These are phyloP conservation scores for Chlorops oryzae DNA, from an alignment of 1,140 invertebrate species.

Conservation along the genomic window DNA sequence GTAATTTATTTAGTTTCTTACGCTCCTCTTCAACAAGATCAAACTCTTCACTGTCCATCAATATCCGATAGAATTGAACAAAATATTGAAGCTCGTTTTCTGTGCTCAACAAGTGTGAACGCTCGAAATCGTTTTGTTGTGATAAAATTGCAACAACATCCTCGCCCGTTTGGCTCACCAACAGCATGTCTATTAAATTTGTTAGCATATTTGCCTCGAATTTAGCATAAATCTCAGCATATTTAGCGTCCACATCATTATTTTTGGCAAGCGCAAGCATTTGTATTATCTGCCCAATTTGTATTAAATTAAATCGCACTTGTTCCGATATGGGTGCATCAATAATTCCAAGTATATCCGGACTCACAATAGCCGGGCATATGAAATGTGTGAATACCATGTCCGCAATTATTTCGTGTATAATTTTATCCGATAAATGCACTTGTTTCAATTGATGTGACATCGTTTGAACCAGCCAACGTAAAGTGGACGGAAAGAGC, in stretches of 20 bases:
- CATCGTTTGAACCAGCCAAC: slow-evolving; percentile 72
- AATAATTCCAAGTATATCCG: slow-evolving; percentile 91
- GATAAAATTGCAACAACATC: slow-evolving; percentile 54
- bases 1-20: slow-evolving; percentile 32
- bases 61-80: slow-evolving; percentile 51
- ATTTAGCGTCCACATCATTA: slow-evolving; percentile 68
- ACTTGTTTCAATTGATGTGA: slow-evolving; percentile 63
- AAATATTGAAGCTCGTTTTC: slow-evolving; percentile 60
- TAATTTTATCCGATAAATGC: slow-evolving; percentile 60
- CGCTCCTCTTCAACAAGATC: slow-evolving; percentile 35
- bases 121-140: slow-evolving; percentile 54
- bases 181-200: slow-evolving; percentile 65
- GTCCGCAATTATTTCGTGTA: slow-evolving; percentile 81
- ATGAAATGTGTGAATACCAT: slow-evolving; percentile 91
- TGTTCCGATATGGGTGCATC: slow-evolving; percentile 89
- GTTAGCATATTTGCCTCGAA: slow-evolving; percentile 73
- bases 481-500: slow-evolving; percentile 82
- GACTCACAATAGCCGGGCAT: slow-evolving; percentile 93
- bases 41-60: slow-evolving; percentile 28
- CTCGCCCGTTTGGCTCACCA: slow-evolving; percentile 54
- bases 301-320: slow-evolving; percentile 88
- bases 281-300: slow-evolving; percentile 86
- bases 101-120: slow-evolving; percentile 62
- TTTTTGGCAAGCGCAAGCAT: slow-evolving; percentile 78
- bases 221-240: slow-evolving; percentile 65